phyloP scores from a whole-genome alignment of 2,113 vertebrate species.

The Phaetusa simplex region DNA sequence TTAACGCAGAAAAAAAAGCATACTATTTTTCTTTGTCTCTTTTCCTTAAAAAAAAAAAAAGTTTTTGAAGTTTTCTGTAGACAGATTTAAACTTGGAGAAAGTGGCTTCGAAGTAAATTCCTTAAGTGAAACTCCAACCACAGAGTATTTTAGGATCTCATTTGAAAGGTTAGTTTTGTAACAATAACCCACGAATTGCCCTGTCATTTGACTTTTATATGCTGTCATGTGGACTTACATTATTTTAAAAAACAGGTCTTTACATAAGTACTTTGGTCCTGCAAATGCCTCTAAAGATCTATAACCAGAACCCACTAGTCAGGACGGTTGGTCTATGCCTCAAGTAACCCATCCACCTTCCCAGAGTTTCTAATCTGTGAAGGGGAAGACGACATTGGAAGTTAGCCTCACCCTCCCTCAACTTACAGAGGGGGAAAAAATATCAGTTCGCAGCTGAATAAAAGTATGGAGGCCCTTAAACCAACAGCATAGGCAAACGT shows the following conservation, averaged over 20 bases:
- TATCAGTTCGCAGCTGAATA: not conserved
- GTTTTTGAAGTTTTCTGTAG: not conserved
- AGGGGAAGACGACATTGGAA: not conserved
- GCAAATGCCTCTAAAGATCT: conserved; percentile 10
- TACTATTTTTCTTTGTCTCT: not conserved
- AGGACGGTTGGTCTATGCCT: not conserved
- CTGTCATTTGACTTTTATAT: conserved; percentile 28
- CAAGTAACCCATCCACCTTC: not conserved
- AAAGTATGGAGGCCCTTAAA: not conserved
- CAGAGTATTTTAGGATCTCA: not conserved
- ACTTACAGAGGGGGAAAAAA: not conserved
- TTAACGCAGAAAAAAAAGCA: not conserved
- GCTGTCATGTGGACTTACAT: not conserved
- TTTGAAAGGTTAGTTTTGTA: conserved; percentile 35
- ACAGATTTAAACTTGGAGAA: not conserved
- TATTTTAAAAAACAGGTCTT: conserved; percentile 14
- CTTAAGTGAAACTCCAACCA: not conserved
- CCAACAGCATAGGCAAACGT: not conserved
- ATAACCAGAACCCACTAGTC: not conserved
- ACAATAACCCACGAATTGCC: conserved; percentile 11
- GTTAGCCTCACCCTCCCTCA: not conserved
- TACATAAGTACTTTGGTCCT: conserved; percentile 12
- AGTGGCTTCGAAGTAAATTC: conserved; percentile 31
- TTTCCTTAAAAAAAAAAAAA: not conserved
- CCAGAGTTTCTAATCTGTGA: not conserved